Conservation (phyloP, 1,140 invertebrate genomes). For the Caenorhabditis brenneri region DNA sequence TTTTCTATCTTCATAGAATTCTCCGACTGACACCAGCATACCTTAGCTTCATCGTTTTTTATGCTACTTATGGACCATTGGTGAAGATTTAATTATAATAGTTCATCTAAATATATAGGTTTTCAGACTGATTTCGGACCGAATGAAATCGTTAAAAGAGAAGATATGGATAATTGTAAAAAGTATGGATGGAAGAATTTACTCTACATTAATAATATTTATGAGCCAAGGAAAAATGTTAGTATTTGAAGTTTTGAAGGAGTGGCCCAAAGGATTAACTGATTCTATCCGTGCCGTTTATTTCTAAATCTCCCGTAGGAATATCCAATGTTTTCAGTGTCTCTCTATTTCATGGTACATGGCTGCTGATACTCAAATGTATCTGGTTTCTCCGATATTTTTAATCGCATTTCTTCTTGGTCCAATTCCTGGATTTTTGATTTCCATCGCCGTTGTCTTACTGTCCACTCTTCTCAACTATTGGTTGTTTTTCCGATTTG, state of each 20-base stretch:
- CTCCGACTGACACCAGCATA: constrained; percentile 59
- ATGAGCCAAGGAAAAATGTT: constrained; percentile 8
- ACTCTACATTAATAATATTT: constrained; percentile 47
- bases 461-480: not conserved
- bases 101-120: not conserved
- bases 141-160: not conserved
- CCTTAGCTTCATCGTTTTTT: not conserved
- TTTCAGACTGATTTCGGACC: not conserved
- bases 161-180: constrained; percentile 13
- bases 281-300: too few relatives aligned
- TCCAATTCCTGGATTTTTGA: constrained; percentile 8
- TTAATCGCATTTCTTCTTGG: constrained; percentile 23
- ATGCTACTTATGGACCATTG: not conserved
- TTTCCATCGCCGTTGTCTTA: not conserved
- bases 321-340: constrained; percentile 17
- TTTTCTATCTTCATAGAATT: not conserved
- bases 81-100: not conserved
- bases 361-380: constrained; percentile 43
- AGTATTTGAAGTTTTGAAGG: not conserved
- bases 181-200: constrained; percentile 53
- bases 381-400: constrained; percentile 18
- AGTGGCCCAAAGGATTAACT: too few relatives aligned
- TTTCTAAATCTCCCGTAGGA: too few relatives aligned
- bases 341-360: constrained; percentile 9
- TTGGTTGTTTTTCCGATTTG: not conserved